phyloP scores from a whole-genome alignment of 92 coral and sea anemone species.

The Heteractis magnifica region DNA sequence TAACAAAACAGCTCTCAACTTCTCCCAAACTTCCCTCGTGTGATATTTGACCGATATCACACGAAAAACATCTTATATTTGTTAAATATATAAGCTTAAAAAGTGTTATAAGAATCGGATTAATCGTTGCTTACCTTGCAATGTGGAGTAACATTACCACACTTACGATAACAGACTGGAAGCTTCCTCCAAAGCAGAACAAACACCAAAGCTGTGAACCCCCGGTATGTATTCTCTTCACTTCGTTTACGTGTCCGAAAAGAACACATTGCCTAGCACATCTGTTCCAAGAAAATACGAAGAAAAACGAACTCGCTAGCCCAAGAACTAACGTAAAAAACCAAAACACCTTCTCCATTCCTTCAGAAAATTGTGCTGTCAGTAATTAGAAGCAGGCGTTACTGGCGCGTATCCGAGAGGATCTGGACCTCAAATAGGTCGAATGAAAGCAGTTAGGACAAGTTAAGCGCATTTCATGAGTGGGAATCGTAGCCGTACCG shows the following conservation, averaged over 20 bases:
- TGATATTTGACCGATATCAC: no score
- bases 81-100: no score
- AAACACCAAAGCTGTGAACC: conserved; percentile 9
- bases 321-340: not conserved
- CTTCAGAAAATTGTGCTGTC: not conserved
- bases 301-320: not conserved
- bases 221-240: conserved; percentile 3
- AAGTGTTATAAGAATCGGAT: not conserved
- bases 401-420: not conserved
- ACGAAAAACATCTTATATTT: no score
- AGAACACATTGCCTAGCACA: conserved; percentile 3
- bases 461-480: not conserved
- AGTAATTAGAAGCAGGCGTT: not conserved
- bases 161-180: not conserved
- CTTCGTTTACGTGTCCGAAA: not conserved
- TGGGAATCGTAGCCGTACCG: not conserved
- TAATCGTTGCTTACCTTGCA: not conserved
- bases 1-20: no score
- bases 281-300: conserved; percentile 4
- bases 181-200: not conserved
- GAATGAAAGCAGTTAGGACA: not conserved
- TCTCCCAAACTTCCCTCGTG: no score
- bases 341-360: not conserved
- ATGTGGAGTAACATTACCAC: not conserved
- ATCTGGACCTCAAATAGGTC: not conserved